Percentiles rank a stretch among this genome's conserved stretches.
Conservation (phyloP, 2,797 vertebrate species). For the Silurus aristotelis region DNA sequence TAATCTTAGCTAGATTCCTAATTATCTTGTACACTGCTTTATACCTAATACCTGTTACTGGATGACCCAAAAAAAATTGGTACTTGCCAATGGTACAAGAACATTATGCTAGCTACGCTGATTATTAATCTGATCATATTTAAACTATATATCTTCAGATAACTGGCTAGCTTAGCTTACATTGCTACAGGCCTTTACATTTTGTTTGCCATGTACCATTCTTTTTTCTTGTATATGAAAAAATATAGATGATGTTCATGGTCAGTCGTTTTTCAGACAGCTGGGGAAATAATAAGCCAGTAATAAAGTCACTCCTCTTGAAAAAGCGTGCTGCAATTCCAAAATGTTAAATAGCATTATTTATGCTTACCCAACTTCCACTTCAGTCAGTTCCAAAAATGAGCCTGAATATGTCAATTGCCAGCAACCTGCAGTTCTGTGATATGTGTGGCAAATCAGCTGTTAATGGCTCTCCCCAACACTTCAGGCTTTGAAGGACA, state of each 20-base stretch:
- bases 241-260: not conserved
- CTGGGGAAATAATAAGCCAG: not conserved
- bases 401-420: not conserved
- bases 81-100: too few relatives aligned
- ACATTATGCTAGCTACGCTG: too few relatives aligned
- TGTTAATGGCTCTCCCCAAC: not conserved
- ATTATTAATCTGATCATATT: not conserved
- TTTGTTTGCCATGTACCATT: not conserved
- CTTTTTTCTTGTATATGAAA: not conserved
- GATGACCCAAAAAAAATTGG: too few relatives aligned
- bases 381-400: constrained; percentile 2
- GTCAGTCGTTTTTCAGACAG: not conserved
- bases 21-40: too few relatives aligned
- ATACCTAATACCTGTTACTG: too few relatives aligned
- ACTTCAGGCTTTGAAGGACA: constrained; percentile 31
- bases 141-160: not conserved
- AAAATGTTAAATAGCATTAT: constrained; percentile 3
- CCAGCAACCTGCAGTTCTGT: not conserved
- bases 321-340: not conserved
- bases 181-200: not conserved
- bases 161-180: not conserved
- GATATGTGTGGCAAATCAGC: not conserved
- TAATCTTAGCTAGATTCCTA: not conserved
- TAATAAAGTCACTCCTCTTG: not conserved
- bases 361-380: constrained; percentile 12